These are phyloP conservation scores for Nasua narica DNA, from an alignment of 2,797 vertebrate genomes.

Conservation along the genomic window DNA sequence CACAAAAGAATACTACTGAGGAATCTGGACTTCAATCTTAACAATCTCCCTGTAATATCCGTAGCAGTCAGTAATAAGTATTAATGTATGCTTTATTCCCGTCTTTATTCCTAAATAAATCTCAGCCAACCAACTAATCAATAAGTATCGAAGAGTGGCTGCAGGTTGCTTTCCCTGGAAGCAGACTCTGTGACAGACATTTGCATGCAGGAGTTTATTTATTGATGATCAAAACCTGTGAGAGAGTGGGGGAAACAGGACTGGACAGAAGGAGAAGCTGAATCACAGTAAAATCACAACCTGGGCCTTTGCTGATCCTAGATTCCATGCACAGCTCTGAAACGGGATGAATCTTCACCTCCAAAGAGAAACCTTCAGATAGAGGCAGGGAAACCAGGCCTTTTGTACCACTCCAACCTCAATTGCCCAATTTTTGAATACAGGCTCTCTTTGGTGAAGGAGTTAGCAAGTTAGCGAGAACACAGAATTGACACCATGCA, in stretches of 20 bases:
- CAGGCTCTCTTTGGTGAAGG: not conserved
- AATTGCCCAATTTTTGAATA: not conserved
- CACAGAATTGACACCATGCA: not conserved
- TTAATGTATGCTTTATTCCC: not conserved
- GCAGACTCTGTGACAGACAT: not conserved
- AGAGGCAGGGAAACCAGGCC: not conserved
- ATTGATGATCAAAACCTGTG: not conserved
- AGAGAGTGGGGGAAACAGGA: not conserved
- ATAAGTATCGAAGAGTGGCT: not conserved
- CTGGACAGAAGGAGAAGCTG: not conserved
- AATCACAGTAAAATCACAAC: not conserved
- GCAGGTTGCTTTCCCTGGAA: not conserved
- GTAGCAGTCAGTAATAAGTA: not conserved
- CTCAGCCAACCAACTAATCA: not conserved
- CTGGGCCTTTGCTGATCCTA: not conserved
- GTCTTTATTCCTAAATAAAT: not conserved
- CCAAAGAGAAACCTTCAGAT: not conserved
- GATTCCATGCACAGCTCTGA: not conserved
- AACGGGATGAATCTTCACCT: not conserved
- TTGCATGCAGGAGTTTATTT: not conserved
- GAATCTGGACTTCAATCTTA: not conserved
- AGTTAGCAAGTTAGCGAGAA: not conserved
- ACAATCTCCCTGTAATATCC: not conserved
- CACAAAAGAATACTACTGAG: not conserved
- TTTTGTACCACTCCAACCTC: not conserved